Percentiles rank a stretch among this genome's conserved stretches.
phyloP scores from a whole-genome alignment of 1,140 invertebrate species.

The Ips nitidus region DNA sequence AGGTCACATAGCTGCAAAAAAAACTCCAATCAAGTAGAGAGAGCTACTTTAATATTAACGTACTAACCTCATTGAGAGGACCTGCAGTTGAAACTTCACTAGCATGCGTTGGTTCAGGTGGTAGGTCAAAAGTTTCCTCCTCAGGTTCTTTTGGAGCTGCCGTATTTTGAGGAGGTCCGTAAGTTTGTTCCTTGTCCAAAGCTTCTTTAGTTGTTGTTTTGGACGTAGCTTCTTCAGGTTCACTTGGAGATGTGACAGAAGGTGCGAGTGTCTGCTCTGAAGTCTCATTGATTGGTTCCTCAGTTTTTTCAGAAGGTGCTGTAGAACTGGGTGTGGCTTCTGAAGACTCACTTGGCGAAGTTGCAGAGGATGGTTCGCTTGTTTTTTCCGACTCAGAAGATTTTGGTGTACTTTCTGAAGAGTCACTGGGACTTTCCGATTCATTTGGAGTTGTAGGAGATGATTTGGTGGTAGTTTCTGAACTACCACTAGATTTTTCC shows the following conservation, averaged over 20 bases:
- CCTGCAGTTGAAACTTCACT: background rate
- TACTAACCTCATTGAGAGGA: too few species aligned
- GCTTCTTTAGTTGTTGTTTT: constrained; percentile 5
- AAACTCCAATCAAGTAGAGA: too few species aligned
- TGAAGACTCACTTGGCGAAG: constrained; percentile 4
- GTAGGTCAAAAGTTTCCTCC: background rate
- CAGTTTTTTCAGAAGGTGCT: constrained; percentile 2
- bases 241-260: constrained; percentile 1
- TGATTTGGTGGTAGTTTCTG: constrained; percentile 2
- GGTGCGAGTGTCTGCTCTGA: constrained; percentile 1
- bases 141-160: background rate
- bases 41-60: too few species aligned
- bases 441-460: constrained; percentile 2
- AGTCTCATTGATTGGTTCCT: constrained; percentile 1
- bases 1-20: too few species aligned
- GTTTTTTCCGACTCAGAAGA: constrained; percentile 1
- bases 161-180: background rate
- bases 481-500: background rate
- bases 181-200: background rate
- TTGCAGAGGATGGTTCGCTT: background rate
- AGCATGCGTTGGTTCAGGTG: background rate
- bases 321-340: constrained; percentile 11
- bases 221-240: constrained; percentile 2
- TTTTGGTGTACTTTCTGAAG: constrained; percentile 23
- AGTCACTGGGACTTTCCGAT: constrained; percentile 12